phyloP scores from a whole-genome alignment of 2,113 vertebrate species.

The Clarias magur region DNA sequence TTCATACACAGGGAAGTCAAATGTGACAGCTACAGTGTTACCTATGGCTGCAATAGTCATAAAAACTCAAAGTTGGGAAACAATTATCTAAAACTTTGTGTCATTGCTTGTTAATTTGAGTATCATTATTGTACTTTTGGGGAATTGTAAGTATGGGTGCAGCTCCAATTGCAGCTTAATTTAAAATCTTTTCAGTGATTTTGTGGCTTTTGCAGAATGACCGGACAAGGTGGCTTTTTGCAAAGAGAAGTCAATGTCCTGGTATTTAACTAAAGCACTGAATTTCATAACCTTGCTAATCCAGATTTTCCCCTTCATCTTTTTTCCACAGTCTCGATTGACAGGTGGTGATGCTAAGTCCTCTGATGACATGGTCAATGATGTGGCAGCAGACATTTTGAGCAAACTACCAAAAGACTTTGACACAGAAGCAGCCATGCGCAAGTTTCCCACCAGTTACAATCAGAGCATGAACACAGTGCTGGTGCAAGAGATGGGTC shows the following conservation, averaged over 20 bases:
- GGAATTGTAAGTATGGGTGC: no score
- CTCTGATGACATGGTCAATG: constrained; percentile 79
- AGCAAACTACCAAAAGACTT: constrained; percentile 84
- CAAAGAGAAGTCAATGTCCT: neutral
- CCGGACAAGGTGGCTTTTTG: no score
- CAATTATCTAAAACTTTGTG: neutral
- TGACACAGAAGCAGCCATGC: constrained; percentile 78
- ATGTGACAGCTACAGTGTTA: neutral
- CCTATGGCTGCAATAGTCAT: neutral
- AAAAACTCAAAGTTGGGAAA: no score
- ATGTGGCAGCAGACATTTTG: constrained; percentile 84
- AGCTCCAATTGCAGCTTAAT: neutral
- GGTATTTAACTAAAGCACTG: neutral
- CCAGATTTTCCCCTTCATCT: neutral
- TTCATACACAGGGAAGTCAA: neutral
- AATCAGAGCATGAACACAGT: constrained; percentile 91
- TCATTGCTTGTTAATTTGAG: neutral
- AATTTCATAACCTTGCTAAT: neutral
- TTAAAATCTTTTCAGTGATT: neutral
- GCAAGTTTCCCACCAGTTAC: constrained; percentile 83
- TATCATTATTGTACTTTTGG: no score
- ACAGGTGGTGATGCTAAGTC: constrained; percentile 78
- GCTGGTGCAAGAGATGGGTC: constrained; percentile 75
- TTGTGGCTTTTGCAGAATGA: neutral
- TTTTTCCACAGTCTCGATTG: constrained; percentile 71